These are phyloP conservation scores for Trichonephila clavipes DNA, from an alignment of 1,140 invertebrate species.

Conservation along the genomic window DNA sequence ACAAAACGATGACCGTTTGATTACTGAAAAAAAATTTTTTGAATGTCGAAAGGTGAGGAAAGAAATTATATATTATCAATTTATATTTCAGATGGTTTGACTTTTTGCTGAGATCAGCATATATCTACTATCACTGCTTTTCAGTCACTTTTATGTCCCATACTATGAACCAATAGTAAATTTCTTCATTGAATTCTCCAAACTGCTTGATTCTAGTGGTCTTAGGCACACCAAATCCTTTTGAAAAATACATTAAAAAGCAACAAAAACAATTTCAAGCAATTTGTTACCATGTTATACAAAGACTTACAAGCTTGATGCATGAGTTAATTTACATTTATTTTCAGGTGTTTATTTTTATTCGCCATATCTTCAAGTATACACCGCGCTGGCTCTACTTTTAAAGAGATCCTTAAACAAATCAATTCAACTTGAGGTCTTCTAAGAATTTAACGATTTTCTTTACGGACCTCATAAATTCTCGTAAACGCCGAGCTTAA, in stretches of 20 bases:
- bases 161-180: neutral
- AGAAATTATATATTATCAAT: too few species aligned
- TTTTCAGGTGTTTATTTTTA: constrained; percentile 10
- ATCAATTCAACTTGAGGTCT: neutral
- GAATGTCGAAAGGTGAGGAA: too few species aligned
- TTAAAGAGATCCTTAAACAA: constrained; percentile 26
- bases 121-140: too few species aligned
- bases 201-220: neutral
- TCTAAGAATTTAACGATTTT: constrained; percentile 36
- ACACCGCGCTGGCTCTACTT: neutral
- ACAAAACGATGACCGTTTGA: too few species aligned
- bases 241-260: neutral
- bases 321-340: constrained; percentile 12
- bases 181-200: neutral
- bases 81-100: too few species aligned
- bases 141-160: neutral
- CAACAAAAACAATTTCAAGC: neutral
- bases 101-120: too few species aligned
- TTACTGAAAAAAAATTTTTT: too few species aligned
- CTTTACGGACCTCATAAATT: constrained; percentile 52
- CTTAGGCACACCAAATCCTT: neutral
- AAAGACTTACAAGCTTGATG: constrained; percentile 19
- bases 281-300: constrained; percentile 18
- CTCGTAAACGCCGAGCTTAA: constrained; percentile 6
- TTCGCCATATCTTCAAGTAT: neutral